Evolutionary conservation across 2,888 invertebrate genomes (phyloP).

Genomic region (Lasioglossum lativentre): DNA sequence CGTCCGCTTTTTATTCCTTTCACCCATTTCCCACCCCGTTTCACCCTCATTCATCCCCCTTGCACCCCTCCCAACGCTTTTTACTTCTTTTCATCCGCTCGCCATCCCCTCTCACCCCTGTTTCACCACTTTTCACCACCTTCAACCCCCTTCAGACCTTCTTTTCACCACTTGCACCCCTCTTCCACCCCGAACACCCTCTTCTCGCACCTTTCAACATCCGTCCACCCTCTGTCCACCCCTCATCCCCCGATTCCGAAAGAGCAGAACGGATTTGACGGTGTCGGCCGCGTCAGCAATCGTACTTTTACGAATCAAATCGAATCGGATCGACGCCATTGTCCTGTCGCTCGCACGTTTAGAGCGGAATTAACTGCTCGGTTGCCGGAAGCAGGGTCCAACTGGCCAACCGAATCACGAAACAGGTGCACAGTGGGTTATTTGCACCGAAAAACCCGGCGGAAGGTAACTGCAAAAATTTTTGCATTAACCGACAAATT

Average conservation of each 20-base stretch:
- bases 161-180: neutral
- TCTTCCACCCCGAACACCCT: neutral
- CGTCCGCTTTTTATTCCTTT: neutral
- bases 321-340: constrained; percentile 32
- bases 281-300: constrained; percentile 45
- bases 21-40: constrained; percentile 3
- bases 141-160: neutral
- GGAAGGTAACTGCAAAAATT: neutral
- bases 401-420: neutral
- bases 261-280: constrained; percentile 20
- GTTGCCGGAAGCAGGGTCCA: constrained; percentile 9
- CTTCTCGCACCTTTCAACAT: neutral
- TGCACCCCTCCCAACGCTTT: neutral
- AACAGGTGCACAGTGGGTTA: neutral
- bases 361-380: constrained; percentile 23
- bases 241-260: neutral
- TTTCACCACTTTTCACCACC: constrained; percentile 9
- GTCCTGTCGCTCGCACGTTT: constrained; percentile 19
- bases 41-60: neutral
- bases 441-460: no score
- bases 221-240: neutral
- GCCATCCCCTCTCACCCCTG: neutral
- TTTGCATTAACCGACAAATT: neutral
- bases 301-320: constrained; percentile 28
- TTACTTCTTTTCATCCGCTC: neutral